Evolutionary conservation across 2,113 vertebrate species (phyloP).

Genomic region (Tachysurus vachellii): DNA sequence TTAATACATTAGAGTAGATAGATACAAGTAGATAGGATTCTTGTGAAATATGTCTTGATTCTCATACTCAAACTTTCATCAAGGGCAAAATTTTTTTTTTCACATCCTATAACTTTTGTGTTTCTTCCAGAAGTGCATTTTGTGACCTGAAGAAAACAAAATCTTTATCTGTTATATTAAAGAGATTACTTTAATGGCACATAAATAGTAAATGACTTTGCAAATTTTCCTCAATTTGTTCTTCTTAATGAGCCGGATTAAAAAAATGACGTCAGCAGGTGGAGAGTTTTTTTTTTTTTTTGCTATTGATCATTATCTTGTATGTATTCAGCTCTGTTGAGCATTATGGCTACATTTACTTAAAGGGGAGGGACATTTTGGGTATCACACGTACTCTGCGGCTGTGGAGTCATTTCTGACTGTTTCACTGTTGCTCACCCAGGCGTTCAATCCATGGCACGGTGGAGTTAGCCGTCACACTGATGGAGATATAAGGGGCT

Average conservation of each 20-base stretch:
- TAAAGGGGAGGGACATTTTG: neutral
- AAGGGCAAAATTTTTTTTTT: neutral
- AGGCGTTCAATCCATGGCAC: conserved; percentile 4
- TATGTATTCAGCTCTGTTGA: conserved; percentile 56
- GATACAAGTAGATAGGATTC: neutral
- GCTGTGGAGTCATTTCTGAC: conserved; percentile 49
- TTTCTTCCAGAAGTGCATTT: neutral
- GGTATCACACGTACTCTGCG: conserved; percentile 17
- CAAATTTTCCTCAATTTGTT: conserved; percentile 69
- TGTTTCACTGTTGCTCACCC: conserved; percentile 24
- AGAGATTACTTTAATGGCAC: conserved; percentile 65
- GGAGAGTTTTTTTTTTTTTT: conserved; percentile 49
- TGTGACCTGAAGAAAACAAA: conserved; percentile 4
- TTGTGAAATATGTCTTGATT: neutral
- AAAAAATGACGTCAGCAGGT: conserved; percentile 64
- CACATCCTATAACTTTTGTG: neutral
- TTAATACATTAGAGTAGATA: neutral
- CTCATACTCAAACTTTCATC: neutral
- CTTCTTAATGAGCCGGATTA: conserved; percentile 69
- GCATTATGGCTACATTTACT: neutral
- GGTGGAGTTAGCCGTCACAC: conserved; percentile 48
- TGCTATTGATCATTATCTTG: conserved; percentile 63
- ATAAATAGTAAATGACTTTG: conserved; percentile 71
- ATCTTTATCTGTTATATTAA: conserved; percentile 41
- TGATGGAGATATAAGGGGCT: conserved; percentile 58